Evolutionary conservation across 2,888 invertebrate genomes (phyloP), one percentile per base, ranked within the genome.

Genomic region (Xestia ashworthii): DNA sequence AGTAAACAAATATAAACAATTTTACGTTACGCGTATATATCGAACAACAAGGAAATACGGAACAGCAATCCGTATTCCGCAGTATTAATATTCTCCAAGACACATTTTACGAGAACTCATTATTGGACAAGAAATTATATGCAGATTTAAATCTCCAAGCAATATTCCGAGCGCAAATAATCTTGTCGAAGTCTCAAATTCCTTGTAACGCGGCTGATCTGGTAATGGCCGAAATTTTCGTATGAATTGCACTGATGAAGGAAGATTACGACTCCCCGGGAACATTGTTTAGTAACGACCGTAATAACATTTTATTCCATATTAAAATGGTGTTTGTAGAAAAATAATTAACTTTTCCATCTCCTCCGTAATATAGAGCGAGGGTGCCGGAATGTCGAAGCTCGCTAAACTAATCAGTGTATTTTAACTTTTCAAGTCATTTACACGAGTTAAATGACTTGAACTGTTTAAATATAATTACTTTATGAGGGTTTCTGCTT

Each of bases 241-340:
- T 81, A 87, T 79, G 83, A 81, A 87, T 81, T 82, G 78, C 81
- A 85, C 78, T 76, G 79, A 87, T 77, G 87, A 50, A 62, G 69
- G 68, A 70, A 85, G 71, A 88, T 85, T 83, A 79, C 74, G 77
- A 53, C 75, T 78, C 70, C 69, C 67, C 71, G 16, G 53, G 68
- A 79, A 81, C 80, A 87, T 80, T 83, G 86, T 80, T 82, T 80
- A 71, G 65, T 74, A 87, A 89, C 78, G 82, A 78, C 85, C 46
- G 76, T 78, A 80, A 84, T 86, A 81, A 84, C 70, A 78, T 88
- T 87, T 86, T 80, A 85, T 87, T 82, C 64, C 74, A 72, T 83
- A 88, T 82, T 83, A 76, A 81, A 81, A 81, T 80, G 71, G 76
- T 80, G 84, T 87, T 87, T 79, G 75, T 76, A 78, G 81, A 78